phyloP scores from a whole-genome alignment of 2,888 invertebrate species.

The Shargacucullia verbasci region DNA sequence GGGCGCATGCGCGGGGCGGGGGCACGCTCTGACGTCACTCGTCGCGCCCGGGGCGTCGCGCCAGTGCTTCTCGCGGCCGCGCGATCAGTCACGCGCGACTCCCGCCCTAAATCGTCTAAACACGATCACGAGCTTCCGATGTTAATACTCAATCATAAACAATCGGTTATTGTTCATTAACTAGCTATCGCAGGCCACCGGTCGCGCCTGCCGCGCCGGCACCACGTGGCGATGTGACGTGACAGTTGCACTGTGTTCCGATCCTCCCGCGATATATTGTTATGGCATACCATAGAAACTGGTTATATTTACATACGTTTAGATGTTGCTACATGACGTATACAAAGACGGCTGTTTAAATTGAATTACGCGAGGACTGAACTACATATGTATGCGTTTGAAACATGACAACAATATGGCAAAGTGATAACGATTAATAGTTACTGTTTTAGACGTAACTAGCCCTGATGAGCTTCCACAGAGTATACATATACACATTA shows the following conservation, averaged over 20 bases:
- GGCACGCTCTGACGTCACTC: conserved; percentile 85
- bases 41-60: conserved; percentile 81
- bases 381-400: conserved; percentile 20
- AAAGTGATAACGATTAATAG: conserved; percentile 35
- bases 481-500: conserved; percentile 9
- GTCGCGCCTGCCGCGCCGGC: conserved; percentile 44
- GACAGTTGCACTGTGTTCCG: conserved; percentile 56
- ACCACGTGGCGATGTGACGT: conserved; percentile 65
- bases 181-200: conserved; percentile 41
- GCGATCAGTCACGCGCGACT: conserved; percentile 84
- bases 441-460: conserved; percentile 14
- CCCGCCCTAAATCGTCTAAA: conserved; percentile 75
- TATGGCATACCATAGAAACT: conserved; percentile 59
- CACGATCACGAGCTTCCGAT: conserved; percentile 83
- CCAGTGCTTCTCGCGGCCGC: conserved; percentile 86
- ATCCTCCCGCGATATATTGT: conserved; percentile 55
- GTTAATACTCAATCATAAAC: conserved; percentile 76
- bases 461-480: conserved; percentile 24
- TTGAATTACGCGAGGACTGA: conserved; percentile 45
- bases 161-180: conserved; percentile 60
- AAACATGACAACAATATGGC: conserved; percentile 35
- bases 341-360: conserved; percentile 37
- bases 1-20: conserved; percentile 82
- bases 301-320: conserved; percentile 46
- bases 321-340: conserved; percentile 24